Conservation (phyloP, 2,797 vertebrate species). For the Melanotaenia maccullochi region DNA sequence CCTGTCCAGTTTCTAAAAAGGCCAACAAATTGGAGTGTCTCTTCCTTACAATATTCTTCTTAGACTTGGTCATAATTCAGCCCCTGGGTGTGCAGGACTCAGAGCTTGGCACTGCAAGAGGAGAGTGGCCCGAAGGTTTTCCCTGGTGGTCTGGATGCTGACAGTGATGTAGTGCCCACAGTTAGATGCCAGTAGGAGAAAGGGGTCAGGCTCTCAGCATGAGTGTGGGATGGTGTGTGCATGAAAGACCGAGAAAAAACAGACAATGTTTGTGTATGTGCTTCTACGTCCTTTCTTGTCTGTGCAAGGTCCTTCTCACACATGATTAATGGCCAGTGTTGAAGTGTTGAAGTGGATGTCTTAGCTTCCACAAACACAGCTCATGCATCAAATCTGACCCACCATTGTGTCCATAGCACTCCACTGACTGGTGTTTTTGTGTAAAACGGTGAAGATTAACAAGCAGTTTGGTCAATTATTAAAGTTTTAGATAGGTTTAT, state of each 20-base stretch:
- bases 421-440: slow-evolving; percentile 26
- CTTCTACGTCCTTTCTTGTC: slow-evolving; percentile 45
- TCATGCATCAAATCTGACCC: slow-evolving; percentile 71
- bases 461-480: slow-evolving; percentile 8
- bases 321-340: slow-evolving; percentile 77
- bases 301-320: slow-evolving; percentile 73
- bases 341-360: slow-evolving; percentile 75
- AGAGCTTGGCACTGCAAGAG: slow-evolving; percentile 62
- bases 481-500: neutral
- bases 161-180: slow-evolving; percentile 90
- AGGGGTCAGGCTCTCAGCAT: slow-evolving; percentile 68
- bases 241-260: slow-evolving; percentile 44
- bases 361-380: slow-evolving; percentile 68
- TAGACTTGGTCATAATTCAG: slow-evolving; percentile 78
- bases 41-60: slow-evolving; percentile 52
- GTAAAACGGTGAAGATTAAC: slow-evolving; percentile 24
- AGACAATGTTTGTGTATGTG: slow-evolving; percentile 26
- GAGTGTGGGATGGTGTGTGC: slow-evolving; percentile 65
- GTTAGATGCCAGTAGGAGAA: slow-evolving; percentile 83
- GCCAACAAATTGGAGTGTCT: slow-evolving; percentile 76
- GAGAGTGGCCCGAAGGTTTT: slow-evolving; percentile 79
- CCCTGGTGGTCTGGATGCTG: slow-evolving; percentile 85
- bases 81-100: slow-evolving; percentile 62
- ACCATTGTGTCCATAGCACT: slow-evolving; percentile 55
- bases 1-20: slow-evolving; percentile 72